Evolutionary conservation across 92 coral and sea anemone genomes (phyloP).

Genomic region (Pocillopora grandis): DNA sequence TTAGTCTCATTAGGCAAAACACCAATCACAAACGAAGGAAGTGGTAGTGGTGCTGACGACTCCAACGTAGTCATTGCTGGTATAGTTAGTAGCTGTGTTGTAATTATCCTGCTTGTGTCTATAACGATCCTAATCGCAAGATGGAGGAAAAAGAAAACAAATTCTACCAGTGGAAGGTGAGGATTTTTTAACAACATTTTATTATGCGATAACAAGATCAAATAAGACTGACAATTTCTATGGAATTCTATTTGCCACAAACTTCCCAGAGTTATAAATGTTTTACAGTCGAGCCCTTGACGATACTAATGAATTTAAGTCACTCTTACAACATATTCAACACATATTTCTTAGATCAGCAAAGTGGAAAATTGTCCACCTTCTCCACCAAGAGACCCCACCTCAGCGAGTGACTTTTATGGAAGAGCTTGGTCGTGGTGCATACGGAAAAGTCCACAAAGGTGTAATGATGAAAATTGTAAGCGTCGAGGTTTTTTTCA

Average conservation of each 20-base stretch:
- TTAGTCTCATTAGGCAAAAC: background rate
- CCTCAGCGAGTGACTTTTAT: slow-evolving; percentile 20
- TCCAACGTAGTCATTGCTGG: background rate
- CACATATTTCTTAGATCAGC: background rate
- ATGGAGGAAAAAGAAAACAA: background rate
- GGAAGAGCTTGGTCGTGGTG: slow-evolving; percentile 35
- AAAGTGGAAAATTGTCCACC: background rate
- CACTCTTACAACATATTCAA: background rate
- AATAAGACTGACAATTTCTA: background rate
- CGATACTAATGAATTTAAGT: background rate
- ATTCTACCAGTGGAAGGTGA: background rate
- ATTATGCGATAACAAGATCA: background rate
- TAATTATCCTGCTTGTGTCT: background rate
- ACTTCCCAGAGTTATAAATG: no score
- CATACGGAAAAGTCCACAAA: slow-evolving; percentile 24
- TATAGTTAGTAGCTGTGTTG: background rate
- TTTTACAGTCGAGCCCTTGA: no score
- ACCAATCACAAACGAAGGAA: background rate
- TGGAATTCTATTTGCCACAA: background rate
- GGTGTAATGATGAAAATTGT: slow-evolving; percentile 2
- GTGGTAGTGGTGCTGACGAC: no score
- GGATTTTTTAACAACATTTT: background rate
- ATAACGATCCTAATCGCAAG: background rate
- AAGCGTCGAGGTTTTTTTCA: background rate
- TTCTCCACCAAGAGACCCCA: background rate